Conservation (phyloP, 64 coral and sea anemone species). For the Anthopleura sola region DNA sequence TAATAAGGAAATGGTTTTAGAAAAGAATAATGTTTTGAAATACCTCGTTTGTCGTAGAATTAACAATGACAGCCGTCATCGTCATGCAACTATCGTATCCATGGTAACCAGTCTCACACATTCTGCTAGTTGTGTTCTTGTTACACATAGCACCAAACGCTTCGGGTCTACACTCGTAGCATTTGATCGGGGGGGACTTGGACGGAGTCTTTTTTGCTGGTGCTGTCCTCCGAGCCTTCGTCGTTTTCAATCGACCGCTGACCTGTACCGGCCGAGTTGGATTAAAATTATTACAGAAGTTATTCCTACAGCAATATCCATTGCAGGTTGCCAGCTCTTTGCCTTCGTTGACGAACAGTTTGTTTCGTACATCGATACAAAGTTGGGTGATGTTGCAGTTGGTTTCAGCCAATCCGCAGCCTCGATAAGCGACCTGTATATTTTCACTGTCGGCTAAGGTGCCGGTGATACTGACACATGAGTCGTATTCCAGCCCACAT, state of each 20-base stretch:
- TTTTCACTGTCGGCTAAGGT: background rate
- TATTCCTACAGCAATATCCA: background rate
- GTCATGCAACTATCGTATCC: constrained; percentile 16
- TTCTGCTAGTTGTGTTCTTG: background rate
- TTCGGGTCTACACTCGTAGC: constrained; percentile 9
- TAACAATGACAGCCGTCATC: background rate
- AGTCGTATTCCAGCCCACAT: background rate
- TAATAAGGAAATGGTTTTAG: no score
- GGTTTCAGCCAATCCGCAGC: background rate
- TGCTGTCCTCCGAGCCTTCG: background rate
- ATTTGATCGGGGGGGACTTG: background rate
- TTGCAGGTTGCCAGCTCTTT: background rate
- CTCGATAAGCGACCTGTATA: background rate
- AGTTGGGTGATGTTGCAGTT: constrained; percentile 9
- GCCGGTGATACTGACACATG: background rate
- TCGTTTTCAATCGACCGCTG: background rate
- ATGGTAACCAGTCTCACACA: background rate
- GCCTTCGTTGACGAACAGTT: constrained; percentile 6
- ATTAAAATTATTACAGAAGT: constrained; percentile 15
- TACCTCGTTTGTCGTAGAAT: constrained; percentile 1
- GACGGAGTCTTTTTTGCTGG: no score
- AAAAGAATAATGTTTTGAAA: background rate
- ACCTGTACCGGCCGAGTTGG: background rate
- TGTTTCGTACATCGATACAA: background rate
- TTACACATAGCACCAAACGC: background rate